Conservation (phyloP, 2,797 vertebrate species). For the Phoxinus dragarum region DNA sequence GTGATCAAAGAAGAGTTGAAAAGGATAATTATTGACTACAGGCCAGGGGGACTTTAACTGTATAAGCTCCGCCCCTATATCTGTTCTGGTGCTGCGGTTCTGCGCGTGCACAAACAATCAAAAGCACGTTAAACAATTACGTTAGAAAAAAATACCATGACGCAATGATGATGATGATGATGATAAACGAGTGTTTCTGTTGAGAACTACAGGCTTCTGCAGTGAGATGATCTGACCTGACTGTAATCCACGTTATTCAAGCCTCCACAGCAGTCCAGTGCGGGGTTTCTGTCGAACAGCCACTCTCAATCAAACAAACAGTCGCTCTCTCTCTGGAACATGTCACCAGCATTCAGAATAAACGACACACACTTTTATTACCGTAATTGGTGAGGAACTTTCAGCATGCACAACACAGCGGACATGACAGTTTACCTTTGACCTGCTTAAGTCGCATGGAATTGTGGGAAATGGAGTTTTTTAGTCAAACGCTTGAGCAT, state of each 20-base stretch:
- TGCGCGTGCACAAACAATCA: constrained; percentile 7
- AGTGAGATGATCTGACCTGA: constrained; percentile 68
- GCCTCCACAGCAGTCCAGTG: constrained; percentile 78
- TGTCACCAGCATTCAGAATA: not conserved
- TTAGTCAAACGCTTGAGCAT: not conserved
- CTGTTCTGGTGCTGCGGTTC: not conserved
- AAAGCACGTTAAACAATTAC: not conserved
- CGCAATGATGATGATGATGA: not conserved
- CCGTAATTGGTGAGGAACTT: not conserved
- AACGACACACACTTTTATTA: not conserved
- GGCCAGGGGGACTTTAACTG: not conserved
- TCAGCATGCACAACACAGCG: constrained; percentile 18
- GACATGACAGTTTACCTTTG: constrained; percentile 55
- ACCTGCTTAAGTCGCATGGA: constrained; percentile 17
- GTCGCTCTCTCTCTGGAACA: not conserved
- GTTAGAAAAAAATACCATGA: not conserved
- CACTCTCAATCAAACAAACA: not conserved
- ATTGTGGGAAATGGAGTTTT: constrained; percentile 38
- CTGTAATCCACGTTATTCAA: constrained; percentile 78
- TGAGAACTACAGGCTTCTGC: not conserved
- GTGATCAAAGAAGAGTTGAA: too few species aligned
- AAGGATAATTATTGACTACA: too few species aligned
- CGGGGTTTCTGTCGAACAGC: not conserved
- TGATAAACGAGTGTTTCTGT: not conserved
- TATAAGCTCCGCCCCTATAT: not conserved